Percentiles rank a stretch among this genome's conserved stretches.
phyloP scores from a whole-genome alignment of 2,113 vertebrate genomes.

The Mystacornis crossleyi region DNA sequence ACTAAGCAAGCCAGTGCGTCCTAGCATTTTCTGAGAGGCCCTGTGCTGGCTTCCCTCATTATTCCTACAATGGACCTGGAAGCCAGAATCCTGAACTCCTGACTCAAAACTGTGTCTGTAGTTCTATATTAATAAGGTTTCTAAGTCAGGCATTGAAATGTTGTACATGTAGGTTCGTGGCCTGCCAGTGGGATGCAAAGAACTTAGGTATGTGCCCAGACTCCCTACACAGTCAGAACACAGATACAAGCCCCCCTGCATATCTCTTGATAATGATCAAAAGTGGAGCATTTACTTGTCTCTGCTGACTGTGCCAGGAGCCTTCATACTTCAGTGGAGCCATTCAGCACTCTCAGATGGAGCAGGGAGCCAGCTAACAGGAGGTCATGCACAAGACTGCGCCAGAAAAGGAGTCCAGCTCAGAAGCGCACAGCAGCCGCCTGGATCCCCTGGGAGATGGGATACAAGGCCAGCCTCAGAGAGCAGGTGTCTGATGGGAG shows the following conservation, averaged over 20 bases:
- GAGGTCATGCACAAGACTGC: accelerated
- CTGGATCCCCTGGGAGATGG: background rate
- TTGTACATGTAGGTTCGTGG: background rate
- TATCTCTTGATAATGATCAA: accelerated
- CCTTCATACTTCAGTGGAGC: background rate
- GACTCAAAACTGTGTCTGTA: background rate
- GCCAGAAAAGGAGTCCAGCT: background rate
- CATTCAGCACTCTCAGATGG: accelerated
- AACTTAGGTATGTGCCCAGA: background rate
- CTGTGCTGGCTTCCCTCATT: background rate
- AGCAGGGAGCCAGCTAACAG: accelerated
- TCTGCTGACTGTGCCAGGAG: background rate
- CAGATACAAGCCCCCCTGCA: background rate
- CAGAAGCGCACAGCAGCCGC: background rate
- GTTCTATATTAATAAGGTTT: background rate
- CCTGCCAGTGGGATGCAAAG: background rate
- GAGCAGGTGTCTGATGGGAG: background rate
- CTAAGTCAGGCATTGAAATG: background rate
- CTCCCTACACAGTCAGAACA: background rate
- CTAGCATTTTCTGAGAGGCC: background rate
- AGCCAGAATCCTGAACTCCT: background rate
- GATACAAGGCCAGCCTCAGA: background rate
- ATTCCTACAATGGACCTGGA: background rate
- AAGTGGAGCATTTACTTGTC: background rate
- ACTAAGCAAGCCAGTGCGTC: background rate